These are phyloP conservation scores for Heliconius aoede DNA, from an alignment of 2,888 invertebrate genomes.

Conservation along the genomic window DNA sequence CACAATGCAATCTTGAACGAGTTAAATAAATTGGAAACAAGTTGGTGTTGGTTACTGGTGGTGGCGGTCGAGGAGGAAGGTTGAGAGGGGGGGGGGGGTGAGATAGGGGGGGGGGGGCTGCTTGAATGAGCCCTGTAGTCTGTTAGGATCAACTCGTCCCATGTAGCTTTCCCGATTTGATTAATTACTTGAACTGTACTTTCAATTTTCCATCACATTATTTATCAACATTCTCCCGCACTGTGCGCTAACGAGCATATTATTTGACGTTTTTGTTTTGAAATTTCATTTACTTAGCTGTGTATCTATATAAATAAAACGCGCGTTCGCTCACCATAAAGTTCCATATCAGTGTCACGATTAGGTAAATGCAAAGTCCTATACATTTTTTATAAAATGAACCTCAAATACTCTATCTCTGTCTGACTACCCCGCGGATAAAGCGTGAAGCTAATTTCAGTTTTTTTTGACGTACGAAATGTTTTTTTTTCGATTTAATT, in stretches of 20 bases:
- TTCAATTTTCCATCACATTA: slow-evolving; percentile 20
- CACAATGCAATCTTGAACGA: slow-evolving; percentile 21
- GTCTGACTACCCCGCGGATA: too few species aligned
- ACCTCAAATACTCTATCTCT: too few species aligned
- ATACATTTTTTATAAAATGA: background rate
- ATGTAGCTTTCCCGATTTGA: background rate
- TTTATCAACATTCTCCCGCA: background rate
- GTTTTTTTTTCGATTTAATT: background rate
- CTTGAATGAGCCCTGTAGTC: background rate
- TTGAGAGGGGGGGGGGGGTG: too few species aligned
- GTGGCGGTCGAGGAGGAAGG: background rate
- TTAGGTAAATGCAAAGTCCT: background rate
- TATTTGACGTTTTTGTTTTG: slow-evolving; percentile 8
- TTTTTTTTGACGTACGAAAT: background rate
- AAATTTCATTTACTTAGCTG: too few species aligned
- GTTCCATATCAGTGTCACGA: too few species aligned
- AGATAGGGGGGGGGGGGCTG: background rate
- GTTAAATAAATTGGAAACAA: slow-evolving; percentile 28
- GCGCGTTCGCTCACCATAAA: too few species aligned
- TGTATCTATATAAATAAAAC: background rate
- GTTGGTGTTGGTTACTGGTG: slow-evolving; percentile 5
- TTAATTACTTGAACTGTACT: slow-evolving; percentile 16
- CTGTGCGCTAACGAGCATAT: slow-evolving; percentile 1
- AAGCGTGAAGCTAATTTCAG: background rate
- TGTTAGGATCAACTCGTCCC: slow-evolving; percentile 3